Evolutionary conservation across 2,888 invertebrate genomes (phyloP), one percentile per base, ranked within the genome.

Genomic region (Acrobasis suavella): DNA sequence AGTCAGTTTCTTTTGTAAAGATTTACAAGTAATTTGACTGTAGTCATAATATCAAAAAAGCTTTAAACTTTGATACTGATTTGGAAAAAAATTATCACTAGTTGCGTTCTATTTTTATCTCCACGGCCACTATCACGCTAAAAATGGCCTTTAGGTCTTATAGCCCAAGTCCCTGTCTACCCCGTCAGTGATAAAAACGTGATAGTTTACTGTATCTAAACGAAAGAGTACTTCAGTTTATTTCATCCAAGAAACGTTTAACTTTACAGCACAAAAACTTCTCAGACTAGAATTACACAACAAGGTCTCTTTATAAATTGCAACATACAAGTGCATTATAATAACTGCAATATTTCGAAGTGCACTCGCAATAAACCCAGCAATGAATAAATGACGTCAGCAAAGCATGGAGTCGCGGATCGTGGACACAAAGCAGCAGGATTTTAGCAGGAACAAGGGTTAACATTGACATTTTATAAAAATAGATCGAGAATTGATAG

Each of bases 291-390:
- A 46, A 46, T 12, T n/a, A n/a, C 14, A 46, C 14, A 46, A 42
- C 12, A 14, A 46, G n/a, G 22, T 15, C 17, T 32, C 7, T 32
- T 16, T 59, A 50, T 15, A 59, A 16, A 38, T 59, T 39, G 15
- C 50, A 37, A 50, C 22, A 15, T 59, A 32, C 32, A 32, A 32
- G 5, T 32, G 14, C 37, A 56, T 46, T 51, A 17, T 61, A 64
- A 62, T 52, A n/a, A 52, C 52, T 32, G 63, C 61, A 67, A 67
- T 67, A 67, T 64, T 63, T 67, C 59, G 51, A 59, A 67, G 67
- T 65, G 67, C 67, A 62, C 58, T 56, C 54, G 37, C 61, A 39
- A 54, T 58, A 51, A 65, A 60, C 60, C 54, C 58, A 62, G 64
- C 65, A 60, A 56, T 64, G 65, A 61, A 65, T 64, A 67, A 67